A percentile compares a stretch with the other conserved stretches of the same genome.
Conservation (phyloP, 2,888 invertebrate species). For the Atrina japonica region DNA sequence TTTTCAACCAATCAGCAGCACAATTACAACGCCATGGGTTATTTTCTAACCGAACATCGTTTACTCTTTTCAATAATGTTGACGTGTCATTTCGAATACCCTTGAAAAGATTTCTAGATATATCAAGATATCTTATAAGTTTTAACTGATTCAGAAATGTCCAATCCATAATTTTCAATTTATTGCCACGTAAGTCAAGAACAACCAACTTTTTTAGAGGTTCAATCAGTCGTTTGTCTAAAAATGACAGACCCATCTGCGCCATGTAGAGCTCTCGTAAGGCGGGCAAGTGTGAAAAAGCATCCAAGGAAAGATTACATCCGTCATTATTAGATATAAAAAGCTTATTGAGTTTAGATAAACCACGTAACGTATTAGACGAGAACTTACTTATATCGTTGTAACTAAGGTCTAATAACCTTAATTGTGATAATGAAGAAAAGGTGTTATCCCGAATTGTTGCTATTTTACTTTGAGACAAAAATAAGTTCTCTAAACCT, state of each 20-base stretch:
- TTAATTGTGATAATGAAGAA: too few species aligned
- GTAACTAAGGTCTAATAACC: slow-evolving; percentile 6
- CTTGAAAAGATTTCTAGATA: slow-evolving; percentile 10
- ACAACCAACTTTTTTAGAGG: slow-evolving; percentile 9
- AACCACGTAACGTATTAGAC: slow-evolving; percentile 20
- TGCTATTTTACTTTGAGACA: too few species aligned
- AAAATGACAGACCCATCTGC: slow-evolving; percentile 15
- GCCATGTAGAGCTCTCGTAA: slow-evolving; percentile 28
- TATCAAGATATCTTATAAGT: neutral
- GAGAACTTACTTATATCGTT: slow-evolving; percentile 22
- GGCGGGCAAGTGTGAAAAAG: slow-evolving; percentile 8
- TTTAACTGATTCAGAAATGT: neutral
- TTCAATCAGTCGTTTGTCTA: slow-evolving; percentile 19
- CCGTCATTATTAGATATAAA: slow-evolving; percentile 30
- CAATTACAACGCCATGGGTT: slow-evolving; percentile 35
- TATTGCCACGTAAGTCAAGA: slow-evolving; percentile 32
- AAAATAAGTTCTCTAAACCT: too few species aligned
- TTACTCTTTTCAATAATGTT: slow-evolving; percentile 2
- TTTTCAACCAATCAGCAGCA: slow-evolving; percentile 19
- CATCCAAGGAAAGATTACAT: slow-evolving; percentile 8
- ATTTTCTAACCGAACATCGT: slow-evolving; percentile 11
- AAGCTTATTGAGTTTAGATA: slow-evolving; percentile 15
- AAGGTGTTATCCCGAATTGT: too few species aligned
- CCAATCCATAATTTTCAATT: slow-evolving; percentile 12
- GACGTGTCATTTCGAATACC: neutral